phyloP scores from a whole-genome alignment of 2,888 invertebrate genomes.

The Meghimatium bilineatum region DNA sequence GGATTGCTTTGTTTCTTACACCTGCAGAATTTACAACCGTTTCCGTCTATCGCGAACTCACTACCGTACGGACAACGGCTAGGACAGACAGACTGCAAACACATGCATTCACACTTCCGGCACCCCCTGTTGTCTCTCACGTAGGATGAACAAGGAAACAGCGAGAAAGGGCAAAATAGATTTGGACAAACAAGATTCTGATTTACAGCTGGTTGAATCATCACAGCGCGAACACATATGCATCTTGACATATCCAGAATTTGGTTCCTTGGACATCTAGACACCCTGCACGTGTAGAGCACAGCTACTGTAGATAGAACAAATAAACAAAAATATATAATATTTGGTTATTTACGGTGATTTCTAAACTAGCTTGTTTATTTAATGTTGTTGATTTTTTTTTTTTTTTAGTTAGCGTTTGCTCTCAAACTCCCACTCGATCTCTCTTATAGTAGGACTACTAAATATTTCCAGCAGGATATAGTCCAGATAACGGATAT shows the following conservation, averaged over 20 bases:
- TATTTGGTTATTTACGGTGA: not conserved
- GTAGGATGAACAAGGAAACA: slow-evolving; percentile 11
- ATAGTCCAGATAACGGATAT: too few species aligned
- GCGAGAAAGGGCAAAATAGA: not conserved
- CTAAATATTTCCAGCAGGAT: too few species aligned
- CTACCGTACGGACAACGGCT: not conserved
- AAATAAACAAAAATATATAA: not conserved
- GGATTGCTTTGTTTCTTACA: not conserved
- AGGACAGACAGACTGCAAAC: not conserved
- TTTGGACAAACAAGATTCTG: not conserved
- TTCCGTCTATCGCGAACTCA: not conserved
- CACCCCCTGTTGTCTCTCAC: not conserved
- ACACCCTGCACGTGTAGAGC: not conserved
- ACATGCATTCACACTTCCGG: not conserved
- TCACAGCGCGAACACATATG: not conserved
- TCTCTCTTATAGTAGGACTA: too few species aligned
- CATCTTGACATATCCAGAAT: not conserved
- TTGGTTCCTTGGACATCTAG: not conserved
- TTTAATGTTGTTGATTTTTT: too few species aligned
- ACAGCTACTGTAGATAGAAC: not conserved
- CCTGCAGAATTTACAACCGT: not conserved
- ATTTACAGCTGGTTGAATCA: not conserved
- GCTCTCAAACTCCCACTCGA: too few species aligned
- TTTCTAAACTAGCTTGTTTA: too few species aligned
- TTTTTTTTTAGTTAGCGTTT: too few species aligned